Percentiles rank a stretch among this genome's conserved stretches.
phyloP scores from a whole-genome alignment of 2,888 invertebrate genomes.

The Exephanes ischioxanthus region DNA sequence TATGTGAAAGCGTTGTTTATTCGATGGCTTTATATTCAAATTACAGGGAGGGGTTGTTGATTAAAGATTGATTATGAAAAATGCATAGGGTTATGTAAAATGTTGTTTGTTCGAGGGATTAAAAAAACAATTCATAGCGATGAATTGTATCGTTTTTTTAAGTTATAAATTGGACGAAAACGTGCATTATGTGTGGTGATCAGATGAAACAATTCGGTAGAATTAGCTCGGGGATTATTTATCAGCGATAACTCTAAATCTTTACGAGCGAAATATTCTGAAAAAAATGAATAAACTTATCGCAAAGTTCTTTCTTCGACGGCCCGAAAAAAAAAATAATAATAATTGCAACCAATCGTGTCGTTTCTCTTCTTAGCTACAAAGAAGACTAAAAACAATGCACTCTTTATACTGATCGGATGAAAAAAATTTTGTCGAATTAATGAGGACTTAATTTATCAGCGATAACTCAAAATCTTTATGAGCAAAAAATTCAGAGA shows the following conservation, averaged over 20 bases:
- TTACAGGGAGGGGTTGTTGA: not conserved
- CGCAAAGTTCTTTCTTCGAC: not conserved
- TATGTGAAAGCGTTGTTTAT: not conserved
- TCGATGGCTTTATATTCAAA: not conserved
- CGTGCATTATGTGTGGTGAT: no score
- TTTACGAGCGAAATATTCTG: not conserved
- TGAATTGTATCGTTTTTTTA: not conserved
- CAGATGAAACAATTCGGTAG: not conserved
- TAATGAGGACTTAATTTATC: no score
- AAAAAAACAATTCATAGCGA: not conserved
- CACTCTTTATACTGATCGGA: no score
- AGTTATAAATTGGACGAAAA: no score
- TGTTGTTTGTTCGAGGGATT: not conserved
- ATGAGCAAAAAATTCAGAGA: no score
- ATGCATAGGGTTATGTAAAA: not conserved
- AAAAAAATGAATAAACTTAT: not conserved
- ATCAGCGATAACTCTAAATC: not conserved
- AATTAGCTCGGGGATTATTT: not conserved
- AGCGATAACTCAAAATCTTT: no score
- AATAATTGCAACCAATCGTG: not conserved
- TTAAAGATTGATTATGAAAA: not conserved
- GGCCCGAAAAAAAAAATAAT: not conserved
- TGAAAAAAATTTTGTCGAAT: no score
- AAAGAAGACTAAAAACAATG: no score
- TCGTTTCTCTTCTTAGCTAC: not conserved